Evolutionary conservation across 2,113 vertebrate genomes (phyloP).

Genomic region (Cyphomyrus discorhynchus): DNA sequence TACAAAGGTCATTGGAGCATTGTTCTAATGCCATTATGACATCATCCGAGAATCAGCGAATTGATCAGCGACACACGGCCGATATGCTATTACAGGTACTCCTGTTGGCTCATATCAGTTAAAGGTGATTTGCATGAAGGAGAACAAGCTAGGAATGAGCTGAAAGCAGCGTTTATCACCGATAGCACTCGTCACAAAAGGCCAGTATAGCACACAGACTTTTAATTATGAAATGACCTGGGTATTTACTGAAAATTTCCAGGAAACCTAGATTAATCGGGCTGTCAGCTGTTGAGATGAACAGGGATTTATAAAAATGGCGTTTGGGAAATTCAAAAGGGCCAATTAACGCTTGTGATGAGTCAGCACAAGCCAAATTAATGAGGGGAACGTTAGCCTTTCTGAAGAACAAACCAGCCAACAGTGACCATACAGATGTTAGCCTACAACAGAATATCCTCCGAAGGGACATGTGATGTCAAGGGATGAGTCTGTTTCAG

Average conservation of each 20-base stretch:
- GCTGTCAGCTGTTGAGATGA: conserved; percentile 5
- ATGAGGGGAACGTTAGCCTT: neutral
- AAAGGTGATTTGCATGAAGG: neutral
- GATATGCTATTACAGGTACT: neutral
- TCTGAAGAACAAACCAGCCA: neutral
- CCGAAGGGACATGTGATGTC: neutral
- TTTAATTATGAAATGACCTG: conserved; percentile 20
- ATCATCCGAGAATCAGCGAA: neutral
- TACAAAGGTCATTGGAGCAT: neutral
- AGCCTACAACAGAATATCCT: neutral
- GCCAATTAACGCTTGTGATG: conserved; percentile 16
- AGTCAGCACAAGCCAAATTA: neutral
- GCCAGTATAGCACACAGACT: neutral
- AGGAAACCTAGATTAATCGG: conserved; percentile 16
- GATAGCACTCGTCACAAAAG: neutral
- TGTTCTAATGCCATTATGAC: neutral
- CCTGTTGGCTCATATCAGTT: neutral
- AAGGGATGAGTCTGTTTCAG: neutral
- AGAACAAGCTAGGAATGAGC: neutral
- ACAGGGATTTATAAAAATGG: conserved; percentile 12
- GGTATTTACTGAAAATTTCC: conserved; percentile 6
- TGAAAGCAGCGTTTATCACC: neutral
- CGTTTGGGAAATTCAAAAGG: neutral
- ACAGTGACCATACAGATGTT: neutral
- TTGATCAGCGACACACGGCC: neutral